Base-by-base conservation (phyloP, 2,888 invertebrate genomes). In the Mellilla xanthometata region DNA sequence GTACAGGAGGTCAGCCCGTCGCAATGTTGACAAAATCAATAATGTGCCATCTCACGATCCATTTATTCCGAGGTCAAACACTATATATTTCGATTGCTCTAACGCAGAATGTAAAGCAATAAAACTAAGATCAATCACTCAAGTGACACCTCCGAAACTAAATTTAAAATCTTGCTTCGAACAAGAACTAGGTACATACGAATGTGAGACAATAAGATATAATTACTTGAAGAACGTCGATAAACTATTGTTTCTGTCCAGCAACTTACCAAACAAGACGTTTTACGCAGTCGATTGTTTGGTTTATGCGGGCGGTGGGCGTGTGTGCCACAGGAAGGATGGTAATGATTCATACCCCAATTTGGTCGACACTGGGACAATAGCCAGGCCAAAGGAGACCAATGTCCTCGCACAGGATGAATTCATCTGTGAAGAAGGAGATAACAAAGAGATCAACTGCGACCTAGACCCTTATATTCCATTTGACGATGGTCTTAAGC, bases 271-370 rank as follows among this genome's bases (percentile, higher is more conserved):
- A 3, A 52, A 68, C 29, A 84, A 84, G 62, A 58, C 49, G 15
- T 83, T 77, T 65, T 88, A 85, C 51, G 52, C 68, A 35, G 81
- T 81, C 29, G 86, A 88, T 62, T 88, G 88, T 62, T 76, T 88
- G 54, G 60, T 84, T 43, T 87, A 81, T 55, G 38, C 64, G 2
- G 78, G 80, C 41, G 74, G 76, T 47, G 75, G 71, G 35, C 77
- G 82, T 50, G 72, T 87, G 3, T 88, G 88, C 61, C 76, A 80
- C 51, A 81, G 64, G 56, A 84, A 79, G 58, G 72, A 61, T 34
- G 57, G 63, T 39, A 51, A n/a, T 45, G 59, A 73, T 50, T 71
- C 81, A 54, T 71, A 82, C 52, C 56, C 68, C 39, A 62, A 75
- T 49, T 68, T 88, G 19, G 64, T 83, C 11, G 77, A 83, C 49